Conservation (phyloP, 64 coral and sea anemone species). For the Dendronephthya gigantea region DNA sequence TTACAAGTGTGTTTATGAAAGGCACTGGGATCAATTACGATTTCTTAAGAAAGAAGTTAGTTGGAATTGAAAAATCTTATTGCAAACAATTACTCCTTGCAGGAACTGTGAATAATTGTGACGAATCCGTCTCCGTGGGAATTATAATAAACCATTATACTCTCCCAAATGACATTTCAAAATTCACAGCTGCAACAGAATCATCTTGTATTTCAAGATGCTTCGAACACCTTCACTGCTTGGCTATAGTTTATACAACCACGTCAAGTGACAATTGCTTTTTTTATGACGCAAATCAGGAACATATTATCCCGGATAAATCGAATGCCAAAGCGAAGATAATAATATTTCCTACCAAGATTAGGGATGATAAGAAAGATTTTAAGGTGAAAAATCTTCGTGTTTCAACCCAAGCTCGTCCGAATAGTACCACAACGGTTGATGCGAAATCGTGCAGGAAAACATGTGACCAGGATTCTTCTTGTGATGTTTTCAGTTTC, state of each 20-base stretch:
- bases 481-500: constrained; percentile 3
- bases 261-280: background rate
- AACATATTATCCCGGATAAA: background rate
- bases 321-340: background rate
- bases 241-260: background rate
- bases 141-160: too few species aligned
- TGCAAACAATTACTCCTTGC: background rate
- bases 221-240: background rate
- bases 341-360: background rate
- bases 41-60: background rate
- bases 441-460: background rate
- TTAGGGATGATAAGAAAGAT: background rate
- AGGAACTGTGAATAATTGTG: background rate
- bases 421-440: background rate
- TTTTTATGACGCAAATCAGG: background rate
- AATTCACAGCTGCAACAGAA: background rate
- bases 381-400: background rate
- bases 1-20: background rate
- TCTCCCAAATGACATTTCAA: background rate
- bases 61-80: background rate
- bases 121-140: background rate
- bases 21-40: background rate
- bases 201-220: background rate
- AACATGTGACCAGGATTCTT: background rate
- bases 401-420: background rate